phyloP scores from a whole-genome alignment of 2,888 invertebrate species.

The Athripsodes cinereus region DNA sequence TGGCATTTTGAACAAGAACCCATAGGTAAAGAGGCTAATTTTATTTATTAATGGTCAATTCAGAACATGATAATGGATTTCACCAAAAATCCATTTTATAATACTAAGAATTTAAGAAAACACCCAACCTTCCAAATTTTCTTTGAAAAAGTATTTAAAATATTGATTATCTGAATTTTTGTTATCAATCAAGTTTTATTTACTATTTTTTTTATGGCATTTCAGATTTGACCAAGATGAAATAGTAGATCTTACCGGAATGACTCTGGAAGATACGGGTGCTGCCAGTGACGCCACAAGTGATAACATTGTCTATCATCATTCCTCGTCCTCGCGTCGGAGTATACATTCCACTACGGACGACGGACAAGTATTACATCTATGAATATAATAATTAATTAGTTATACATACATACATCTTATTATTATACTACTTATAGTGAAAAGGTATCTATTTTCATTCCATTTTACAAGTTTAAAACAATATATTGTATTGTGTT shows the following conservation, averaged over 20 bases:
- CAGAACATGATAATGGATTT: no score
- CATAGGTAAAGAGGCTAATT: no score
- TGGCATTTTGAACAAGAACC: no score
- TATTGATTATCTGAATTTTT: no score
- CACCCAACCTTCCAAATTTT: no score
- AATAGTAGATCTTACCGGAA: constrained; percentile 79
- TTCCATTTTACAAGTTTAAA: not conserved
- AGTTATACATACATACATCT: not conserved
- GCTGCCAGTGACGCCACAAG: constrained; percentile 33
- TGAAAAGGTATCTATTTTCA: not conserved
- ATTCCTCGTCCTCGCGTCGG: constrained; percentile 29
- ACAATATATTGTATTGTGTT: not conserved
- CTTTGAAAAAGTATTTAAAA: no score
- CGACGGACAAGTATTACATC: constrained; percentile 47
- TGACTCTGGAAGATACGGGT: constrained; percentile 52
- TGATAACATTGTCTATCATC: constrained; percentile 32
- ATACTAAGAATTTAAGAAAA: no score
- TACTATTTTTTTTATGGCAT: not conserved
- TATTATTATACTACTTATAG: not conserved
- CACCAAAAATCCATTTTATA: no score
- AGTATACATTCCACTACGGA: constrained; percentile 38
- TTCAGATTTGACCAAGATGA: constrained; percentile 74
- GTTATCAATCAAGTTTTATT: not conserved
- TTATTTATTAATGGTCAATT: no score
- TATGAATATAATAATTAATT: constrained; percentile 34